A percentile compares a stretch with the other conserved stretches of the same genome.
These are phyloP conservation scores for Bactericera cockerelli DNA, from an alignment of 1,140 invertebrate species.

Conservation along the genomic window DNA sequence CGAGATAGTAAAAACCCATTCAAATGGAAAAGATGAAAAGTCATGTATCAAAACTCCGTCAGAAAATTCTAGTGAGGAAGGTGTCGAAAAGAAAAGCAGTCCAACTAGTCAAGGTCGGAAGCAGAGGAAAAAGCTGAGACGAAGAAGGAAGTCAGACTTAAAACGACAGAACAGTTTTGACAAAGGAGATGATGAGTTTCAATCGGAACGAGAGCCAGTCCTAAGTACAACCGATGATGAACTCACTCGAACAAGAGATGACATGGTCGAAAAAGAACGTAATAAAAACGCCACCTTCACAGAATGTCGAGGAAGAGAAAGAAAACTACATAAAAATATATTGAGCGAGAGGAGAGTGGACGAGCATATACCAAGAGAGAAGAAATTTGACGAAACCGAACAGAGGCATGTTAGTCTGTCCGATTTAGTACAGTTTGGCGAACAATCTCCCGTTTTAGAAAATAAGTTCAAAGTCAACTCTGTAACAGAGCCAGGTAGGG, in stretches of 20 bases:
- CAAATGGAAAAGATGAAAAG: no score
- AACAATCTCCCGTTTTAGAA: not conserved
- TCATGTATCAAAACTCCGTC: not conserved
- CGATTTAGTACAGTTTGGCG: no score
- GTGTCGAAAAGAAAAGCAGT: not conserved
- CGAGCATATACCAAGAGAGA: no score
- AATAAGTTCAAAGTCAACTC: not conserved
- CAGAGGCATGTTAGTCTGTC: no score
- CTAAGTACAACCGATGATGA: not conserved
- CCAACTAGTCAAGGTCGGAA: not conserved
- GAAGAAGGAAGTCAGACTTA: not conserved
- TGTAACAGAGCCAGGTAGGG: conserved; percentile 25
- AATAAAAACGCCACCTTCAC: no score
- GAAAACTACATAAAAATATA: no score
- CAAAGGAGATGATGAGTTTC: not conserved
- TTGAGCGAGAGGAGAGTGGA: no score
- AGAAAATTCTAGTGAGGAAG: not conserved
- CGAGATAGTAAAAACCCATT: no score
- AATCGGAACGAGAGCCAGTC: not conserved
- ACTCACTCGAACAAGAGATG: no score
- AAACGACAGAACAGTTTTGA: conserved; percentile 5
- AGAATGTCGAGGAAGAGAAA: no score
- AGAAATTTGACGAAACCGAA: no score
- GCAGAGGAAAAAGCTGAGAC: not conserved
- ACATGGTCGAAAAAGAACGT: no score